Evolutionary conservation across 2,797 vertebrate species (phyloP).

Genomic region (Luscinia megarhynchos): DNA sequence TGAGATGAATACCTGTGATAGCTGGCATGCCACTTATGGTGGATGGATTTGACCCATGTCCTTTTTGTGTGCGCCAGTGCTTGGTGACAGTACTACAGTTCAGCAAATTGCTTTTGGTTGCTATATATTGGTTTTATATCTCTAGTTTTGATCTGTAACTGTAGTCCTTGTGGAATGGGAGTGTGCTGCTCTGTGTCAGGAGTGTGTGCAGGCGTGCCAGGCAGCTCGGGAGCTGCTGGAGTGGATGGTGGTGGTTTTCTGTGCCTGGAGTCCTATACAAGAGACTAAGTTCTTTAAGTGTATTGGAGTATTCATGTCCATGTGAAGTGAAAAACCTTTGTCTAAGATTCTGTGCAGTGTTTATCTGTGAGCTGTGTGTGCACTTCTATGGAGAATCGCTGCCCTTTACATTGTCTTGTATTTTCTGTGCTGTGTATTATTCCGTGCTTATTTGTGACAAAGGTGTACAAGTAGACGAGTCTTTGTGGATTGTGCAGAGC

Average conservation of each 20-base stretch:
- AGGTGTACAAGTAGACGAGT: background rate
- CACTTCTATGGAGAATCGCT: background rate
- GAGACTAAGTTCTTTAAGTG: background rate
- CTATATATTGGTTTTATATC: background rate
- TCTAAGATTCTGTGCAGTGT: background rate
- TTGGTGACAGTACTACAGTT: background rate
- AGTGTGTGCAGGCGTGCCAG: rapidly evolving
- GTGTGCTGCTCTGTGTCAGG: rapidly evolving
- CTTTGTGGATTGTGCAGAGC: background rate
- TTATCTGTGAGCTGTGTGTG: background rate
- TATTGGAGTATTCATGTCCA: background rate
- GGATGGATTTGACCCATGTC: background rate
- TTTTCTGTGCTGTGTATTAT: background rate
- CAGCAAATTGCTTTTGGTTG: background rate
- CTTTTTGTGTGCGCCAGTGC: background rate
- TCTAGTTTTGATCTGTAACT: background rate
- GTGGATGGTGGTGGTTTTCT: background rate
- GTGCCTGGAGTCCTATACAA: background rate
- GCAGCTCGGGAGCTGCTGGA: rapidly evolving
- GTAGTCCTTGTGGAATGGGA: background rate
- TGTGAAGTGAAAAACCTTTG: background rate
- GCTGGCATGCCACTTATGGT: rapidly evolving
- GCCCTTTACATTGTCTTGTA: background rate
- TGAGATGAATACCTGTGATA: background rate
- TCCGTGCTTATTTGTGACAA: background rate